phyloP scores from a whole-genome alignment of 2,113 vertebrate genomes.

The Tauraco erythrolophus region DNA sequence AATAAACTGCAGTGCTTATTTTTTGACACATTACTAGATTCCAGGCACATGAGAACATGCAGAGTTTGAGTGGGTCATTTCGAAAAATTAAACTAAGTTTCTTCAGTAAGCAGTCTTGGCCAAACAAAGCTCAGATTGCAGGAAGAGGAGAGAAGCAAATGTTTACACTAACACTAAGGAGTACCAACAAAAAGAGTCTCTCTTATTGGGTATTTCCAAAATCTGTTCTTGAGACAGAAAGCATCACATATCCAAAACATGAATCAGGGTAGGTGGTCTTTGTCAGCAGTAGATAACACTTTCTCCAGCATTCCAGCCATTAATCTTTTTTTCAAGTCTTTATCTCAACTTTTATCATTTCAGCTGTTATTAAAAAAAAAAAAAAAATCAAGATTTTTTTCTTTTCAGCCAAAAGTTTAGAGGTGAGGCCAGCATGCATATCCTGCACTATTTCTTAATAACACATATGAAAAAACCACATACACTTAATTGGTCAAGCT shows the following conservation, averaged over 20 bases:
- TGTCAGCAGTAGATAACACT: not conserved
- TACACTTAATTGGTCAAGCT: not conserved
- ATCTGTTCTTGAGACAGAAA: not conserved
- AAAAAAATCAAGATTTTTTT: not conserved
- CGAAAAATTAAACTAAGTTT: not conserved
- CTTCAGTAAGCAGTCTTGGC: not conserved
- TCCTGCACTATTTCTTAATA: not conserved
- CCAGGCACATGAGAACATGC: not conserved
- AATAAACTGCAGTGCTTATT: not conserved
- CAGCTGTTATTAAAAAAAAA: not conserved
- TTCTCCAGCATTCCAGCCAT: not conserved
- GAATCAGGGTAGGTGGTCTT: not conserved
- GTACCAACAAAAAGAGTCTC: not conserved
- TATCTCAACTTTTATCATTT: not conserved
- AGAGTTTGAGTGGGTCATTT: not conserved
- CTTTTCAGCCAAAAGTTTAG: not conserved
- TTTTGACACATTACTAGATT: not conserved
- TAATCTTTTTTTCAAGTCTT: not conserved
- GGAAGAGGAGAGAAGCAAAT: not conserved
- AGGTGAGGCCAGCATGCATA: not conserved
- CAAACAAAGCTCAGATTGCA: not conserved
- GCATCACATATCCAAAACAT: not conserved
- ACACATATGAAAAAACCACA: not conserved
- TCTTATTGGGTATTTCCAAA: not conserved
- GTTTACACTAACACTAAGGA: not conserved